Evolutionary conservation across 2,113 vertebrate genomes (phyloP).

Genomic region (Eublepharis macularius): DNA sequence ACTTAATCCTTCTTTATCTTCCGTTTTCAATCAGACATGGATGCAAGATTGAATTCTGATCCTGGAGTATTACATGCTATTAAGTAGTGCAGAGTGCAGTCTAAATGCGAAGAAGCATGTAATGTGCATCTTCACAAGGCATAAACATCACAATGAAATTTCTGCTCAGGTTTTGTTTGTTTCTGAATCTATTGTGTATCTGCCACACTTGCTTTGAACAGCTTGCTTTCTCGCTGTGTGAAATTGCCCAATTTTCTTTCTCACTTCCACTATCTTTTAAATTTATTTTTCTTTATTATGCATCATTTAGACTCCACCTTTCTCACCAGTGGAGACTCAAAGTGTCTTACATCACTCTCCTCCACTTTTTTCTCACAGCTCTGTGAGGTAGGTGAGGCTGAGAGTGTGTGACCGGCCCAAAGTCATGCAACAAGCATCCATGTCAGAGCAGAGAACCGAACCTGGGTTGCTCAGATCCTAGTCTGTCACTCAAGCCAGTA

Average conservation of each 20-base stretch:
- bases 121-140: neutral
- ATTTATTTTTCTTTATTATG: too few species aligned
- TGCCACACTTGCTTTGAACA: neutral
- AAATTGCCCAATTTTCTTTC: neutral
- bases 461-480: too few species aligned
- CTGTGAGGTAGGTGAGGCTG: too few species aligned
- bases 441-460: too few species aligned
- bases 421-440: too few species aligned
- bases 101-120: constrained; percentile 22
- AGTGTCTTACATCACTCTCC: too few species aligned
- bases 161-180: neutral
- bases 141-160: constrained; percentile 1
- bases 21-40: constrained; percentile 8
- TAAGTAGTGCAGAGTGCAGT: constrained; percentile 3
- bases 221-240: neutral
- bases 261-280: neutral
- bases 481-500: too few species aligned
- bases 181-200: neutral
- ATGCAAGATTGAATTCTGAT: constrained; percentile 14
- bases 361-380: too few species aligned
- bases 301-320: too few species aligned
- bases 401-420: too few species aligned
- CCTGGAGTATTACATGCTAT: neutral
- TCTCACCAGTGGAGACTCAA: too few species aligned
- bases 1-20: constrained; percentile 24